These are phyloP conservation scores for Eublepharis macularius DNA, from an alignment of 2,113 vertebrate genomes.

Conservation along the genomic window DNA sequence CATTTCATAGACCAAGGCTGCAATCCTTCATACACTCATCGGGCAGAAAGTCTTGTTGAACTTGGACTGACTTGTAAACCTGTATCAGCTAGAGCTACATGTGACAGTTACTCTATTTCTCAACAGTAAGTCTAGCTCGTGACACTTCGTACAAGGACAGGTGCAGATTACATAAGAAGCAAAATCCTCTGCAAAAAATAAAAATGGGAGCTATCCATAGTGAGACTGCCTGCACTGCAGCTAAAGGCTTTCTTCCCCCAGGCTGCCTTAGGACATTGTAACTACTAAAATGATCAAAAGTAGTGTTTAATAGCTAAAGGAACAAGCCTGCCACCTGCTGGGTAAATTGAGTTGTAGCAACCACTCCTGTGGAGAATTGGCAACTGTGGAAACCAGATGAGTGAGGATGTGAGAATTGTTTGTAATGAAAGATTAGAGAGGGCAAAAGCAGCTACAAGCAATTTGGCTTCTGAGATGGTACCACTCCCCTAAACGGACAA, in stretches of 20 bases:
- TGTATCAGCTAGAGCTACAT: not conserved
- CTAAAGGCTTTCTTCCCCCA: not conserved
- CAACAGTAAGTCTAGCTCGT: not conserved
- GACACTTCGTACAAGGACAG: not conserved
- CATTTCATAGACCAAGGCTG: too few relatives aligned
- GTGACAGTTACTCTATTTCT: not conserved
- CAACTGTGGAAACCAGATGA: not conserved
- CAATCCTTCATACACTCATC: too few relatives aligned
- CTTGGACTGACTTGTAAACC: too few relatives aligned
- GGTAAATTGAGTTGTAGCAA: not conserved
- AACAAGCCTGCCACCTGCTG: conserved; percentile 23
- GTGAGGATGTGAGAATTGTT: not conserved
- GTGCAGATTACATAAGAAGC: conserved; percentile 4
- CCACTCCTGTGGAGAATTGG: not conserved
- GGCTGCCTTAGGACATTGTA: not conserved
- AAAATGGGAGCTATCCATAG: not conserved
- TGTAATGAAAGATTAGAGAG: not conserved
- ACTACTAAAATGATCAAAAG: not conserved
- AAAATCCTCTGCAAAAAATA: not conserved
- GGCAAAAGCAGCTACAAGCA: not conserved
- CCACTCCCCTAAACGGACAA: not conserved
- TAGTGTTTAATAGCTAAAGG: not conserved
- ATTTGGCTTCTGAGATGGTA: not conserved
- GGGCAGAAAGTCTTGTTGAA: too few relatives aligned
- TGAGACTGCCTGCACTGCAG: not conserved